A percentile compares a stretch with the other conserved stretches of the same genome.
Evolutionary conservation across 2,888 invertebrate species (phyloP).

Genomic region (Agrenia bidenticulata): DNA sequence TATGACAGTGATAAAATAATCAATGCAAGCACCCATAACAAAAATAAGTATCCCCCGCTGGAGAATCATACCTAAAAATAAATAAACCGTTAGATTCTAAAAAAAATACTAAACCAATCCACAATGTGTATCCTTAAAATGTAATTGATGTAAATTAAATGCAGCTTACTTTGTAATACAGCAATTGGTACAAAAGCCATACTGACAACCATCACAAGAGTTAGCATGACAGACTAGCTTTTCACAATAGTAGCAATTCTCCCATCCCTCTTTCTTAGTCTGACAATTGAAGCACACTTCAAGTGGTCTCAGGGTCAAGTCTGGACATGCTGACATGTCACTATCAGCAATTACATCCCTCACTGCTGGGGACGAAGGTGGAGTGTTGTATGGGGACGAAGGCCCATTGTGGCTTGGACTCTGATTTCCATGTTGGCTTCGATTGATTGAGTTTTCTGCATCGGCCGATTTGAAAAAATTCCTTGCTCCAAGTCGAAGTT

Average conservation of each 20-base stretch:
- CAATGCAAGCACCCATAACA: slow-evolving; percentile 38
- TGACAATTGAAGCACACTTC: slow-evolving; percentile 32
- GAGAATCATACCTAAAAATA: slow-evolving; percentile 33
- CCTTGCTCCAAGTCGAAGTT: slow-evolving; percentile 41
- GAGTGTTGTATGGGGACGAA: slow-evolving; percentile 1
- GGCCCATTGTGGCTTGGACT: background rate
- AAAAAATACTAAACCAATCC: slow-evolving; percentile 1
- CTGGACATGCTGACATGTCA: slow-evolving; percentile 18
- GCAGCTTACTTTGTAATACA: slow-evolving; percentile 38
- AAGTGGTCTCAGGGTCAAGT: background rate
- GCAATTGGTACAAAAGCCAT: slow-evolving; percentile 40
- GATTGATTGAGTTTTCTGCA: slow-evolving; percentile 3
- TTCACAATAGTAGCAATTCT: slow-evolving; percentile 41
- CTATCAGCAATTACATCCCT: slow-evolving; percentile 26
- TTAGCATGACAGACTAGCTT: slow-evolving; percentile 45
- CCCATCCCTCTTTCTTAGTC: slow-evolving; percentile 11
- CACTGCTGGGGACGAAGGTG: slow-evolving; percentile 25
- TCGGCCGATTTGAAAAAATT: slow-evolving; percentile 29
- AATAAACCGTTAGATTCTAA: background rate
- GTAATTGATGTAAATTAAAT: background rate
- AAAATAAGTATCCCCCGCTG: slow-evolving; percentile 26
- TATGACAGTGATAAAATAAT: no score
- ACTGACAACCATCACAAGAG: slow-evolving; percentile 33
- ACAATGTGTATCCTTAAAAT: no score
- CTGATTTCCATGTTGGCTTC: background rate